Evolutionary conservation across 2,113 vertebrate genomes (phyloP).

Genomic region (Takifugu flavidus): DNA sequence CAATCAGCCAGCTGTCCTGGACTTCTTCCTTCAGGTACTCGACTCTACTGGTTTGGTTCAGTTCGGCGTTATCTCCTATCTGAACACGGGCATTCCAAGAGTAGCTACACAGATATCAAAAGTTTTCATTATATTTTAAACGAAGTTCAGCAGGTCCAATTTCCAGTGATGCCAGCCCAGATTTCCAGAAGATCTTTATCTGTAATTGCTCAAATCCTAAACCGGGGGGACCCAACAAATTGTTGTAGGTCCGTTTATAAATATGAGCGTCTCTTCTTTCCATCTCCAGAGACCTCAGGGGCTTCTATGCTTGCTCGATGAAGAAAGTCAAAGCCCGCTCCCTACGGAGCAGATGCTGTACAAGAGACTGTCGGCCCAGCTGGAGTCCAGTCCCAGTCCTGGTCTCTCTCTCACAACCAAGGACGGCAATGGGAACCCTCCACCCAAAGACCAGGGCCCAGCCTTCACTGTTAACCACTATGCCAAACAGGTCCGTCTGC

Average conservation of each 20-base stretch:
- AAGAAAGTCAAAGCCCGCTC: conserved; percentile 85
- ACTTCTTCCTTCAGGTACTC: conserved; percentile 93
- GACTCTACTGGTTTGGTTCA: conserved; percentile 22
- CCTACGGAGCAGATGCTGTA: conserved; percentile 83
- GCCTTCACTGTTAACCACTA: conserved; percentile 89
- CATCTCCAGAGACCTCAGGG: conserved; percentile 84
- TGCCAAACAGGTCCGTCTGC: conserved; percentile 82
- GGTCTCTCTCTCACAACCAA: conserved; percentile 82
- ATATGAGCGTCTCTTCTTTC: conserved; percentile 17
- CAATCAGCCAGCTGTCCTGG: conserved; percentile 82
- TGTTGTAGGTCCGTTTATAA: conserved; percentile 7
- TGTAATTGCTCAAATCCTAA: background rate
- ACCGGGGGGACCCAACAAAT: background rate
- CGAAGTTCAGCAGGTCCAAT: too few relatives aligned
- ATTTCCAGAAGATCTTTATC: too few relatives aligned
- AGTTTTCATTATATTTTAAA: too few relatives aligned
- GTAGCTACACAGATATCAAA: too few relatives aligned
- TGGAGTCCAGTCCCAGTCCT: conserved; percentile 77
- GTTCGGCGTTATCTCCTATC: conserved; percentile 2
- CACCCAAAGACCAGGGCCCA: conserved; percentile 82
- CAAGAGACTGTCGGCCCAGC: conserved; percentile 82
- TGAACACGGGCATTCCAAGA: too few relatives aligned
- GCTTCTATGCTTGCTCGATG: conserved; percentile 86
- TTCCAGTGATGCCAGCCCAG: too few relatives aligned
- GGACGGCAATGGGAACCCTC: conserved; percentile 92